These are phyloP conservation scores for Cladopsammia gracilis DNA, from an alignment of 64 coral and sea anemone genomes.

Conservation along the genomic window DNA sequence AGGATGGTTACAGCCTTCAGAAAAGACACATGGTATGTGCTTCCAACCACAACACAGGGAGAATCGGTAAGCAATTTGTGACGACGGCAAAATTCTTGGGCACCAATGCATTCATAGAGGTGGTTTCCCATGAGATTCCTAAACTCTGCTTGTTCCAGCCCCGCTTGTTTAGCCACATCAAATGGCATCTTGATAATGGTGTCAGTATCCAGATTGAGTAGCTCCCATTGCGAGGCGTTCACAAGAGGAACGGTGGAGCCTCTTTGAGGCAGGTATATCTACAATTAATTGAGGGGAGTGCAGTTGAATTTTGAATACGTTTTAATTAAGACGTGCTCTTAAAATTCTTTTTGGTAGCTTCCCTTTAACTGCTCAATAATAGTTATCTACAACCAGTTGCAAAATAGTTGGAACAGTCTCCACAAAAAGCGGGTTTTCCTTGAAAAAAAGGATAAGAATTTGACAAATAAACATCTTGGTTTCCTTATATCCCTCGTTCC, in stretches of 20 bases:
- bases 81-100: not conserved
- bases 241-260: not conserved
- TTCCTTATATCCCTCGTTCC: no score
- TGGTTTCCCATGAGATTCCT: not conserved
- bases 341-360: no score
- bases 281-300: no score
- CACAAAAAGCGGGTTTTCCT: no score
- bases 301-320: no score
- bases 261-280: not conserved
- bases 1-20: not conserved
- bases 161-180: not conserved
- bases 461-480: no score
- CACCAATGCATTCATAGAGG: conserved; percentile 13
- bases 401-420: no score
- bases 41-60: not conserved
- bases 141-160: not conserved
- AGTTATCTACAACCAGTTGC: no score
- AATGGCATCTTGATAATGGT: not conserved
- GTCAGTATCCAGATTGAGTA: conserved; percentile 22
- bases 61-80: not conserved
- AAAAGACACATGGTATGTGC: conserved; percentile 10
- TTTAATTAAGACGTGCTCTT: no score
- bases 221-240: not conserved
- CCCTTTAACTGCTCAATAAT: no score
- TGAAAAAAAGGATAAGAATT: no score